Conservation (phyloP, 2,888 invertebrate species). For the Blera fallax region DNA sequence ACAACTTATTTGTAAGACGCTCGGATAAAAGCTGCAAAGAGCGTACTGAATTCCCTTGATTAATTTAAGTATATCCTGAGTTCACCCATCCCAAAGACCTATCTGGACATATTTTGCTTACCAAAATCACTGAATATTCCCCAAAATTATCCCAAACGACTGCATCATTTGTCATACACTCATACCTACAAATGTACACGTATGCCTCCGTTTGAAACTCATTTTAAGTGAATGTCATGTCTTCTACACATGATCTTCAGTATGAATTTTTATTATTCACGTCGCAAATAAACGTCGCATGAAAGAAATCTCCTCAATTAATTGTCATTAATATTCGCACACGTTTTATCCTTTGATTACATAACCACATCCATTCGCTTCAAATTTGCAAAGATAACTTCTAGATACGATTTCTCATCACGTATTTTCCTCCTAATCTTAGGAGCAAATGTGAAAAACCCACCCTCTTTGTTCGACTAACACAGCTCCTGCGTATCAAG, state of each 20-base stretch:
- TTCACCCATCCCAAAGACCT: not conserved
- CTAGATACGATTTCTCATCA: slow-evolving; percentile 55
- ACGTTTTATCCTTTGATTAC: slow-evolving; percentile 38
- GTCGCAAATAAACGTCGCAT: slow-evolving; percentile 35
- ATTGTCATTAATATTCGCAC: slow-evolving; percentile 54
- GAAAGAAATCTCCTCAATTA: slow-evolving; percentile 59
- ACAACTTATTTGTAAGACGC: no score
- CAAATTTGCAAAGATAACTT: slow-evolving; percentile 38
- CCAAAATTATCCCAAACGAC: not conserved
- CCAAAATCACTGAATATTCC: not conserved
- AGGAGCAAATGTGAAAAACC: slow-evolving; percentile 41
- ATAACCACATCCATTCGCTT: slow-evolving; percentile 45
- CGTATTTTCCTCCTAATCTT: slow-evolving; percentile 60
- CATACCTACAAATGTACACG: no score
- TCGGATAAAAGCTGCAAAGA: no score
- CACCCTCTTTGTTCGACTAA: not conserved
- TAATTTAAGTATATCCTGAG: no score
- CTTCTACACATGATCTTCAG: not conserved
- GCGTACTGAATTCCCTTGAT: no score
- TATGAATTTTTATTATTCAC: slow-evolving; percentile 40
- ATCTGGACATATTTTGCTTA: not conserved
- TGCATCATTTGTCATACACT: no score
- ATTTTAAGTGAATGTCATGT: not conserved
- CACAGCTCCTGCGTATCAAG: slow-evolving; percentile 10
- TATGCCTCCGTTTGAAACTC: not conserved